A percentile compares a stretch with the other conserved stretches of the same genome.
phyloP scores from a whole-genome alignment of 2,797 vertebrate genomes.

The Moxostoma hubbsi region DNA sequence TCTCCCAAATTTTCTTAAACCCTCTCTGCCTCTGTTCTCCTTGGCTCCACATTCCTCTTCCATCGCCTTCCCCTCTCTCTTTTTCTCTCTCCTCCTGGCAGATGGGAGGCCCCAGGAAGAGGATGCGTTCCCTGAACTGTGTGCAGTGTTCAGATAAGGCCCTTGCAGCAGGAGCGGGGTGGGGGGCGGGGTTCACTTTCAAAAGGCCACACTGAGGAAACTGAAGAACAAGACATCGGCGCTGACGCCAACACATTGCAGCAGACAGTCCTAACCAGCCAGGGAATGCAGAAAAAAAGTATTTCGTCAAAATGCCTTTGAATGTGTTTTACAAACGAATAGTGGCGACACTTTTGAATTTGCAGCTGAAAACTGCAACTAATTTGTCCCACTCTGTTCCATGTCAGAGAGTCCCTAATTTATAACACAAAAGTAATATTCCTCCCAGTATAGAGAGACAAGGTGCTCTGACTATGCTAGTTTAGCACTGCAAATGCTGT shows the following conservation, averaged over 20 bases:
- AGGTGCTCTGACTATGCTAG: conserved; percentile 48
- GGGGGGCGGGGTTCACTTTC: conserved; percentile 29
- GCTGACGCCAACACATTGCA: conserved; percentile 25
- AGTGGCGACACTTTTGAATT: conserved; percentile 23
- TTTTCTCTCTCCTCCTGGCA: conserved; percentile 75
- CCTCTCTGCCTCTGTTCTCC: conserved; percentile 40
- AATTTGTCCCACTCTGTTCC: conserved; percentile 56
- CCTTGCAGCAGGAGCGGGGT: conserved; percentile 71
- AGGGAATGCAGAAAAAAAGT: not conserved
- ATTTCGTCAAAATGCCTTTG: conserved; percentile 4
- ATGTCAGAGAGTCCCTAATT: conserved; percentile 58
- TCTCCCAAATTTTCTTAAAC: conserved; percentile 18
- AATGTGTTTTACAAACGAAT: conserved; percentile 1
- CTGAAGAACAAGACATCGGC: conserved; percentile 30
- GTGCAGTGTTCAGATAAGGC: conserved; percentile 92
- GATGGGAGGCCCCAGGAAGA: conserved; percentile 90
- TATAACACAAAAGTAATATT: conserved; percentile 53
- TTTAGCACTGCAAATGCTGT: conserved; percentile 55
- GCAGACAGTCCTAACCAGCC: conserved; percentile 22
- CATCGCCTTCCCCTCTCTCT: conserved; percentile 43
- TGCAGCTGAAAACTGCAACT: conserved; percentile 58
- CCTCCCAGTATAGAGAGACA: conserved; percentile 40
- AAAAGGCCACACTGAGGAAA: conserved; percentile 36
- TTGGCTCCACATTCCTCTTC: conserved; percentile 24
- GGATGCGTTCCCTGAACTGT: conserved; percentile 88